These are phyloP conservation scores for Microtus oregoni DNA, from an alignment of 2,113 vertebrate species.

Conservation along the genomic window DNA sequence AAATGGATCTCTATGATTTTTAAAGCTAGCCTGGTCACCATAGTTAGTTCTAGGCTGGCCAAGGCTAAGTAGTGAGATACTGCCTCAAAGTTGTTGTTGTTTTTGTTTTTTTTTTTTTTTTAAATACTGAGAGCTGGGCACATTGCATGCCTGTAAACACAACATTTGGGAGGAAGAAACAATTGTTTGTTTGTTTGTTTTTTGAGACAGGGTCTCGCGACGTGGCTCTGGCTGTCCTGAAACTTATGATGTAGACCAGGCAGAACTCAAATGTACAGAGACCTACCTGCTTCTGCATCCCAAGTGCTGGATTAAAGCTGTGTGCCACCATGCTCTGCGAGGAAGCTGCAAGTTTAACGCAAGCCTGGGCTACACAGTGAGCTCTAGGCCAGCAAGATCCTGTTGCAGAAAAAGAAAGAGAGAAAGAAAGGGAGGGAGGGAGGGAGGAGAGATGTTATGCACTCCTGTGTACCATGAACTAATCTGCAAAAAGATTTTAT, in stretches of 20 bases:
- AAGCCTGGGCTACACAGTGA: neutral
- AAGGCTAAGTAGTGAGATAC: neutral
- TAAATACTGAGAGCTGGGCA: neutral
- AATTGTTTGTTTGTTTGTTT: neutral
- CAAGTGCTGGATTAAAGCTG: neutral
- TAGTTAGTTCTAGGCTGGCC: neutral
- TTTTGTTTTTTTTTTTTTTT: neutral
- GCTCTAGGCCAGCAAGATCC: neutral
- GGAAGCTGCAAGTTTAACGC: neutral
- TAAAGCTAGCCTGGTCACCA: neutral
- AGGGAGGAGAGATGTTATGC: neutral
- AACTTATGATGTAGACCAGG: neutral
- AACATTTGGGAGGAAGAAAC: neutral
- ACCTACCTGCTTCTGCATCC: neutral
- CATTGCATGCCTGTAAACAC: neutral
- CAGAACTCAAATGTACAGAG: neutral
- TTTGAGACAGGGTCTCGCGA: neutral
- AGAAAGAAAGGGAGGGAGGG: neutral
- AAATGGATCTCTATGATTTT: neutral
- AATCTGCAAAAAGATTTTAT: slow-evolving; percentile 50
- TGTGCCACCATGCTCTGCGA: neutral
- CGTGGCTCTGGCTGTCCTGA: neutral
- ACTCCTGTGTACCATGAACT: slow-evolving; percentile 49
- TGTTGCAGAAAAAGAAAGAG: slow-evolving; percentile 5
- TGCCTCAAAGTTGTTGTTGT: neutral